Evolutionary conservation across 2,888 invertebrate species (phyloP), one percentile per base, ranked within the genome.

Genomic region (Brenthis daphne): DNA sequence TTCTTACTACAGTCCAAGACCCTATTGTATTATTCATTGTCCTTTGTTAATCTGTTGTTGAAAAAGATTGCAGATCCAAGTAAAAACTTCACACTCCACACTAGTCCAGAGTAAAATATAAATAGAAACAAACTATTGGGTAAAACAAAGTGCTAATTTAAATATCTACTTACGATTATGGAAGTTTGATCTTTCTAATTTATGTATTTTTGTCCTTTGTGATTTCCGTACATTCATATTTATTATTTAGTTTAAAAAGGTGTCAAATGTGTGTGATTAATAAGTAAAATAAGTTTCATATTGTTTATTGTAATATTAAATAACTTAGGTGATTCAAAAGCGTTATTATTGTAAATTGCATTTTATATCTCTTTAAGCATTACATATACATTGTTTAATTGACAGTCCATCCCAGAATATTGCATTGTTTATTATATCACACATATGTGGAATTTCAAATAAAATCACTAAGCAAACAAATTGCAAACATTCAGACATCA

Each of bases 381-480:
- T 29, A 29, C 29, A 29, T 64, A 60, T 64, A 60, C 60, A 65
- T 57, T 29, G 29, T 14, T 65, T 65, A 69, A 69, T 69, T 69
- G 69, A 69, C 69, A 67, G 55, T 61, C 50, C 61, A 47, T 61
- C 48, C 50, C 67, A 56, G 61, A 51, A 50, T 66, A 66, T 67
- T 67, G 61, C 67, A 56, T 48, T 63, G 56, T 61, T 47, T 48
- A 60, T 60, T 66, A 61, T 57, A 61, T 51, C 61, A 61, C 24
- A 53, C 61, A 47, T 37, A 60, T 64, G 60, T 55, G 56, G 57
- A 56, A 57, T 65, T 68, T 57, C 14, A 60, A 64, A 53, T 24
- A 53, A 20, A 43, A 64, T 16, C n/a, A 60, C 64, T 60, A 69
- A 16, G 20, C 56, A 56, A 60, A 33, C 43, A 66, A 53, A 16